phyloP scores from a whole-genome alignment of 2,888 invertebrate species.

The Tenthredo livida region DNA sequence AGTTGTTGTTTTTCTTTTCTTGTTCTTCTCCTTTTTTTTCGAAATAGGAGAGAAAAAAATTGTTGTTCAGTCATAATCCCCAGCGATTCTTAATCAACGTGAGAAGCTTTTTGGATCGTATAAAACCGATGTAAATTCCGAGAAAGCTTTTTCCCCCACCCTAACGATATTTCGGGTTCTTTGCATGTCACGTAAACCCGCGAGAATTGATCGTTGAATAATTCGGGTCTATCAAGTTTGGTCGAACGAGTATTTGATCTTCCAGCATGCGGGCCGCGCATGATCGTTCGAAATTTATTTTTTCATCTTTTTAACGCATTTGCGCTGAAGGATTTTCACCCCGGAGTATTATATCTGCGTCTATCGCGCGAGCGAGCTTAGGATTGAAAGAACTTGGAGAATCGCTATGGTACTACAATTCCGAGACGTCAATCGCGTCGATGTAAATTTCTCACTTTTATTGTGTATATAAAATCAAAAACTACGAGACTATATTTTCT shows the following conservation, averaged over 20 bases:
- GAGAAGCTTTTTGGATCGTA: conserved; percentile 1
- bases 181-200: conserved; percentile 15
- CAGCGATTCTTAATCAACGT: background rate
- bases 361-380: background rate
- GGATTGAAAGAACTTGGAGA: background rate
- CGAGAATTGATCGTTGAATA: conserved; percentile 48
- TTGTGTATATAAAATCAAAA: background rate
- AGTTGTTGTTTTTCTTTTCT: too few relatives aligned
- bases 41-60: background rate
- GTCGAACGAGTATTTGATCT: conserved; percentile 37
- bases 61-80: background rate
- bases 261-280: background rate
- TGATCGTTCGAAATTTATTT: background rate
- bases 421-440: background rate
- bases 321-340: background rate
- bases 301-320: background rate
- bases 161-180: background rate
- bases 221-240: conserved; percentile 28
- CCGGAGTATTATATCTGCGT: background rate
- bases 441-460: background rate
- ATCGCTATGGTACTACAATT: background rate
- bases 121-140: background rate
- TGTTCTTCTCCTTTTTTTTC: too few relatives aligned
- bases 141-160: background rate
- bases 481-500: background rate